phyloP scores from a whole-genome alignment of 2,113 vertebrate genomes.

The Plectropomus leopardus region DNA sequence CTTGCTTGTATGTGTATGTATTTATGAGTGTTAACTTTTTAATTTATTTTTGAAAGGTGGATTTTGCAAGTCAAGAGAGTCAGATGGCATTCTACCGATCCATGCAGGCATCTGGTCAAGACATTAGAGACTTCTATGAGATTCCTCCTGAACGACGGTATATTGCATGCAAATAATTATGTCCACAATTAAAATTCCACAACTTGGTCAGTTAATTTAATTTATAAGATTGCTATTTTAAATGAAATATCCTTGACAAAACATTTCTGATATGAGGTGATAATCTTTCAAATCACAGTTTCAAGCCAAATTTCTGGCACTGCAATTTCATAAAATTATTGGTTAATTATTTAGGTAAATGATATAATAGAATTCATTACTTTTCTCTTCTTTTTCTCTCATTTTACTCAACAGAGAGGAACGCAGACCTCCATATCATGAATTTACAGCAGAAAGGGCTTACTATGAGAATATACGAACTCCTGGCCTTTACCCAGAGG shows the following conservation, averaged over 20 bases:
- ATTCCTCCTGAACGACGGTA: slow-evolving; percentile 94
- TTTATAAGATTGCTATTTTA: background rate
- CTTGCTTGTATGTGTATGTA: background rate
- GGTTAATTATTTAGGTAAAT: background rate
- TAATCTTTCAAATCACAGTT: background rate
- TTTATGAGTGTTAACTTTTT: background rate
- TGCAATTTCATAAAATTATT: background rate
- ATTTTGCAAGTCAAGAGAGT: slow-evolving; percentile 99
- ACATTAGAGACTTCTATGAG: slow-evolving; percentile 98
- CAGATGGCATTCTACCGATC: slow-evolving; percentile 97
- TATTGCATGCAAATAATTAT: slow-evolving; percentile 8
- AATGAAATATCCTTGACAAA: background rate
- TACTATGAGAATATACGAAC: slow-evolving; percentile 95
- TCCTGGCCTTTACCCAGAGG: slow-evolving; percentile 92
- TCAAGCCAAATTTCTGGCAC: background rate
- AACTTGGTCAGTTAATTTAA: background rate
- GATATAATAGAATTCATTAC: background rate
- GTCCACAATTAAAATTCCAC: background rate
- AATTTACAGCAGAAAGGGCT: slow-evolving; percentile 92
- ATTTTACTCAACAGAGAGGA: slow-evolving; percentile 88
- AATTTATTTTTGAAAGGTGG: slow-evolving; percentile 85
- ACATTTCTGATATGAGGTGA: background rate
- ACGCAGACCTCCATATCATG: slow-evolving; percentile 92
- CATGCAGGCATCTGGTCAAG: slow-evolving; percentile 98
- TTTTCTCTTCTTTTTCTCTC: slow-evolving; percentile 6